phyloP scores from a whole-genome alignment of 2,113 vertebrate genomes.

The Phocoena sinus region DNA sequence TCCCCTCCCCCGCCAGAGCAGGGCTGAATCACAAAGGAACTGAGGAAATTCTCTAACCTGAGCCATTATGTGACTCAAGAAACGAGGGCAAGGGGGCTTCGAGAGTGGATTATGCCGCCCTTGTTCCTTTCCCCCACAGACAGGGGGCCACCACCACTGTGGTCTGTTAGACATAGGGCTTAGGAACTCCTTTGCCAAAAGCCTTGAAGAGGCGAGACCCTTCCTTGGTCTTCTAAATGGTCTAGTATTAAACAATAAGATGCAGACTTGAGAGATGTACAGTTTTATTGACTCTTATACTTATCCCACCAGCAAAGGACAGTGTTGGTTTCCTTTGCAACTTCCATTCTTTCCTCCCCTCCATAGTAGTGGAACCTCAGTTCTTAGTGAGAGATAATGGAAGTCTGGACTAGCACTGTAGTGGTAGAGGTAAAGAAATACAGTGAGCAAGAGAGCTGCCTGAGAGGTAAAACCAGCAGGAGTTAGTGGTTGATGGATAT shows the following conservation, averaged over 20 bases:
- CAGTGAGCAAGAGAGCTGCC: not conserved
- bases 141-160: not conserved
- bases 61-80: not conserved
- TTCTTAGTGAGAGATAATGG: not conserved
- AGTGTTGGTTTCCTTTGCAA: not conserved
- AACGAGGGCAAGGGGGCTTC: not conserved
- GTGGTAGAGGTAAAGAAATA: not conserved
- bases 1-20: not conserved
- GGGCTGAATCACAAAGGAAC: not conserved
- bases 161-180: not conserved
- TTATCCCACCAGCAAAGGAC: not conserved
- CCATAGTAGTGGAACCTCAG: not conserved
- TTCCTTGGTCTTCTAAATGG: not conserved
- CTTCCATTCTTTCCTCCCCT: not conserved
- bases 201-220: not conserved
- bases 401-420: not conserved
- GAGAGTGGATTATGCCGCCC: not conserved
- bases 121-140: not conserved
- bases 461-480: not conserved
- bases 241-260: not conserved
- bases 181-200: not conserved
- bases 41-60: not conserved
- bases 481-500: not conserved
- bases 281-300: not conserved
- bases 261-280: not conserved